phyloP scores from a whole-genome alignment of 2,888 invertebrate genomes.

The Magallana nippona region DNA sequence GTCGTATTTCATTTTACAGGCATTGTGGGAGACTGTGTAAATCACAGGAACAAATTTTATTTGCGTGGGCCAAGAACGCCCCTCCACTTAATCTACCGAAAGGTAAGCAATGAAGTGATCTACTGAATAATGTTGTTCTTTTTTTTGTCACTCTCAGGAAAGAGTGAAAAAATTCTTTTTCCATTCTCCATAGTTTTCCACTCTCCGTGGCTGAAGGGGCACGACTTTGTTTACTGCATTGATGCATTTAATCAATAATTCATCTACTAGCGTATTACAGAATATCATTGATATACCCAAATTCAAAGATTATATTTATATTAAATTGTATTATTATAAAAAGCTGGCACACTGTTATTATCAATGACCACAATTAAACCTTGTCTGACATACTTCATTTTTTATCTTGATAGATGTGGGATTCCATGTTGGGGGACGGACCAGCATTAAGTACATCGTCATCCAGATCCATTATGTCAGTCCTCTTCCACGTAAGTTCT shows the following conservation, averaged over 20 bases:
- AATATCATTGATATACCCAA: no score
- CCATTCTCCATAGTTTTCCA: no score
- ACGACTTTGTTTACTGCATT: no score
- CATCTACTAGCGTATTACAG: no score
- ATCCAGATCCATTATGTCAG: slow-evolving; percentile 94
- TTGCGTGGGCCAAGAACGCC: slow-evolving; percentile 84
- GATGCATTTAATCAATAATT: no score
- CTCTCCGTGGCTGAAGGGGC: no score
- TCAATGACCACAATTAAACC: neutral
- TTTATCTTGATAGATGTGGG: slow-evolving; percentile 85
- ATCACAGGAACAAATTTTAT: slow-evolving; percentile 80
- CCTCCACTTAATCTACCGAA: slow-evolving; percentile 82
- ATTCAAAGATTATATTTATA: no score
- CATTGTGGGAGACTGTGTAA: slow-evolving; percentile 93
- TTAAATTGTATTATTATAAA: no score
- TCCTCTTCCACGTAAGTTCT: slow-evolving; percentile 55
- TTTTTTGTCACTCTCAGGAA: no score
- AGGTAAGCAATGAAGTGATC: slow-evolving; percentile 68
- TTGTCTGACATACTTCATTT: neutral
- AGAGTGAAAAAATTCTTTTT: no score
- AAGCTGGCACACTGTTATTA: neutral
- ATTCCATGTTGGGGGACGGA: slow-evolving; percentile 92
- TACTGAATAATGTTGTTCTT: no score
- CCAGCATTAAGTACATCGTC: slow-evolving; percentile 92
- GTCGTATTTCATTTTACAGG: slow-evolving; percentile 81